Evolutionary conservation across 2,113 vertebrate species (phyloP), one percentile per base, ranked within the genome.

Genomic region (Manacus vitellinus): DNA sequence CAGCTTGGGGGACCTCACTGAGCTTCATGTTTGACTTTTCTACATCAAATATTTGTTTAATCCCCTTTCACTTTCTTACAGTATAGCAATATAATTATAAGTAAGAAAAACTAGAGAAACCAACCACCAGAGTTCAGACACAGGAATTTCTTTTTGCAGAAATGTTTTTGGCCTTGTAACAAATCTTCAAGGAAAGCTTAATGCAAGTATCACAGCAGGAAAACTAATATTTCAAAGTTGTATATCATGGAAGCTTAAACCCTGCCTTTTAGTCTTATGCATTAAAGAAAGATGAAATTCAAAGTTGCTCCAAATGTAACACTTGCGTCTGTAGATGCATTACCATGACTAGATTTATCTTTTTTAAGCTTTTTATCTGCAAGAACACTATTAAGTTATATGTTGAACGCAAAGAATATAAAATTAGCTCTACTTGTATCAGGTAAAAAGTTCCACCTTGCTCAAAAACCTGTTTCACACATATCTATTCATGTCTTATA

Each of bases 1-100:
- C 44, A 66, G 2, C 12, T 46, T 71, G 55, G 8, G 14, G 8
- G 83, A 41, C 0, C 0, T 66, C 17, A 49, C 2, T 3, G 24
- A 8, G 12, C 5, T 83, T 85, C 44, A 17, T 35, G 4, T 27
- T 47, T 75, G 19, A 23, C 6, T 49, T 79, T 73, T 80, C 27
- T n/a, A 5, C 15, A 16, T 31, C 8, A 70, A 91, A 76, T 6
- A 44, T 58, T 76, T 88, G 7, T 25, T 18, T 74, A 67, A 77
- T 30, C 3, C 3, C 3, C 18, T 74, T 85, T 66, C 25, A 37
- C 2, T 58, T 81, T 65, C 25, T 74, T 73, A 21, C 5, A 37
- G 27, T 15, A 37, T 5, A 46, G 6, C 1, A 4, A 30, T 39
- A 25, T 12, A 10, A 27, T 25, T 55, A 35, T 9, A 51, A 24